A percentile compares a stretch with the other conserved stretches of the same genome.
phyloP scores from a whole-genome alignment of 2,888 invertebrate species.

The Drosophila percnosoma region DNA sequence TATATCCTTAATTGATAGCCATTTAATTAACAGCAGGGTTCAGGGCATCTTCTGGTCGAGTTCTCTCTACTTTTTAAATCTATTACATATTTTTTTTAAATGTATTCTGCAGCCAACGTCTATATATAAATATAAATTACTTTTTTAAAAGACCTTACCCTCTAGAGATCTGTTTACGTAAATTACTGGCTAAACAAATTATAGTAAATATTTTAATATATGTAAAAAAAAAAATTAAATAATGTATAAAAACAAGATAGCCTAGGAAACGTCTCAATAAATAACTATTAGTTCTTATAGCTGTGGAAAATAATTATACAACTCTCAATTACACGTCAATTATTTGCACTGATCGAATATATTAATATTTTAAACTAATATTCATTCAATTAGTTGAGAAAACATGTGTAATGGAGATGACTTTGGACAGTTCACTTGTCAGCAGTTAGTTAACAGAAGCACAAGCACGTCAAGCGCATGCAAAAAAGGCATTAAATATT shows the following conservation, averaged over 20 bases:
- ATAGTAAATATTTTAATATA: background rate
- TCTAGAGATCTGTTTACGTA: background rate
- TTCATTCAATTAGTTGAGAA: background rate
- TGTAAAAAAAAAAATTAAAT: background rate
- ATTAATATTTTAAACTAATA: background rate
- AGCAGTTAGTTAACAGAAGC: conserved; percentile 35
- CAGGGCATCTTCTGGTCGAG: background rate
- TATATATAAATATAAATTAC: too few relatives aligned
- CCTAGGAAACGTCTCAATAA: background rate
- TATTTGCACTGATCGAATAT: background rate
- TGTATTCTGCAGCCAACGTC: background rate
- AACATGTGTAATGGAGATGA: background rate
- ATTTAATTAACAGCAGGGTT: background rate
- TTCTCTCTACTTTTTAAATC: background rate
- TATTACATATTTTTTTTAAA: background rate
- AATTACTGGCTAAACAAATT: background rate
- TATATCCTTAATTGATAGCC: background rate
- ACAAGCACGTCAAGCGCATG: conserved; percentile 20
- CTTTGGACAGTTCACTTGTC: background rate
- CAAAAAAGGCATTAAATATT: conserved; percentile 21
- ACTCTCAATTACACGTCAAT: background rate
- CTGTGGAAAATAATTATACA: background rate
- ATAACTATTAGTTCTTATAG: background rate
- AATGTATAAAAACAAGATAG: background rate
- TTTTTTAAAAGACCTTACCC: background rate